Evolutionary conservation across 1,140 invertebrate genomes (phyloP).

Genomic region (Drosophila aff.): DNA sequence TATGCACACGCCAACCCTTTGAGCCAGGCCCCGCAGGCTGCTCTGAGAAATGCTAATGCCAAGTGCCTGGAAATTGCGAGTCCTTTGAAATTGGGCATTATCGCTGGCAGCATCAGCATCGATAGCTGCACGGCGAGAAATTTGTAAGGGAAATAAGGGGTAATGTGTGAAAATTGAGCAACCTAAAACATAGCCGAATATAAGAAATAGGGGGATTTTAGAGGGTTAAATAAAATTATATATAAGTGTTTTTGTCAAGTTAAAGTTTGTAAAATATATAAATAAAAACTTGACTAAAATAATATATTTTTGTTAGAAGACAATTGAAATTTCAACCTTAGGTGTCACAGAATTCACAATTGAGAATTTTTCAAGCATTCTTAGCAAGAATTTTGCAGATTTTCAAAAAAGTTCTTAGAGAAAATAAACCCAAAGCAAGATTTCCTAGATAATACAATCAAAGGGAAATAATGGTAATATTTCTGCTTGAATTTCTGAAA

Average conservation of each 20-base stretch:
- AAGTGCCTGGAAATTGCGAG: slow-evolving; percentile 35
- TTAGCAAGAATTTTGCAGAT: too few species aligned
- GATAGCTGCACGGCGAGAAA: background rate
- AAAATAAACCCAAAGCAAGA: too few species aligned
- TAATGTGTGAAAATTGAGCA: background rate
- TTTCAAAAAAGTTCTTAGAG: too few species aligned
- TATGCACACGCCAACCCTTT: slow-evolving; percentile 72
- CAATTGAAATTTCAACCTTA: too few species aligned
- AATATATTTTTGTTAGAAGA: too few species aligned
- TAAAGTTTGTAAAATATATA: too few species aligned
- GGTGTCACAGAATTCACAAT: too few species aligned
- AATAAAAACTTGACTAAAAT: too few species aligned
- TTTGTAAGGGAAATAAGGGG: background rate
- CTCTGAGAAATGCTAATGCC: slow-evolving; percentile 40
- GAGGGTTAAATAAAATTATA: too few species aligned
- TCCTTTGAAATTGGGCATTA: slow-evolving; percentile 72
- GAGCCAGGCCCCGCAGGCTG: slow-evolving; percentile 55
- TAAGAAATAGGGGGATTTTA: too few species aligned
- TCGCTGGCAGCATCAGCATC: slow-evolving; percentile 33
- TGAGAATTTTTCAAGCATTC: too few species aligned
- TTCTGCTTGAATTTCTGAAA: background rate
- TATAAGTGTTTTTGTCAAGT: too few species aligned
- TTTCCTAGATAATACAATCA: background rate
- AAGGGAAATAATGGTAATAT: background rate
- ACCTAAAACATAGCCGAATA: background rate